Evolutionary conservation across 2,797 vertebrate species (phyloP).

Genomic region (Micrastur ruficollis): DNA sequence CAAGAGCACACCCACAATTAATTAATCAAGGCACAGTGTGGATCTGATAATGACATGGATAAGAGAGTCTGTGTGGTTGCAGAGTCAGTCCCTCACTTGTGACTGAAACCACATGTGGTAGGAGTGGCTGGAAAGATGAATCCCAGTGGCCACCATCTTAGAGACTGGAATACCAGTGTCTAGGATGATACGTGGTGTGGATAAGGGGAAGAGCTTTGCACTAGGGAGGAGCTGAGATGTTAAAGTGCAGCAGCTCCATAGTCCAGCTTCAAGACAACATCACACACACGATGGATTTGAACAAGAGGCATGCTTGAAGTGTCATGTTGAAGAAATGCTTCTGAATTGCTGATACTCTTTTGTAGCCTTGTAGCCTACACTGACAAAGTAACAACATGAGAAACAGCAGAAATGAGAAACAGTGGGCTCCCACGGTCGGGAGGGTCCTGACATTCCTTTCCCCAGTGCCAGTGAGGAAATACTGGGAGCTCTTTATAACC

Average conservation of each 20-base stretch:
- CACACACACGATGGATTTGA: rapidly evolving
- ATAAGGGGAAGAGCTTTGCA: background rate
- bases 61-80: background rate
- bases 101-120: background rate
- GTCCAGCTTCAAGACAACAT: background rate
- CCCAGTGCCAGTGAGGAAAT: background rate
- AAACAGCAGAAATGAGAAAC: background rate
- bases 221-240: background rate
- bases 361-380: background rate
- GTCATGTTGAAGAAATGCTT: background rate
- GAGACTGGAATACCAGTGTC: background rate
- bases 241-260: background rate
- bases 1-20: background rate
- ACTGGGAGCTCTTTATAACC: background rate
- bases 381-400: background rate
- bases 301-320: background rate
- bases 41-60: background rate
- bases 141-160: background rate
- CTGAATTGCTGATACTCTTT: background rate
- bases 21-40: background rate
- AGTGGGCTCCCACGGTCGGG: background rate
- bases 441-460: background rate
- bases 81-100: background rate
- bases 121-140: background rate
- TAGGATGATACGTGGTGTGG: background rate